phyloP scores from a whole-genome alignment of 92 coral and sea anemone species.

The Heliopora coerulea region DNA sequence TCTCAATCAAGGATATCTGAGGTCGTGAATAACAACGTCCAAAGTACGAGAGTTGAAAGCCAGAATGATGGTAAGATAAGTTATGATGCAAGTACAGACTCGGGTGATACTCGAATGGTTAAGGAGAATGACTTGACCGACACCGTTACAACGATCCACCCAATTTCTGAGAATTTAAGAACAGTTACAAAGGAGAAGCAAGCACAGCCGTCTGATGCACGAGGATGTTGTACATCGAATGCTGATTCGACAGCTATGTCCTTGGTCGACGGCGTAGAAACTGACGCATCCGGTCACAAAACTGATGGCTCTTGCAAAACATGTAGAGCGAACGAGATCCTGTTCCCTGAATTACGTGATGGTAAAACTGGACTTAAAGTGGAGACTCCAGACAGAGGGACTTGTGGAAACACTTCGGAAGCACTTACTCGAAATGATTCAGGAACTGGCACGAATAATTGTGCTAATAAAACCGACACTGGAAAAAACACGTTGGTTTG shows the following conservation, averaged over 20 bases:
- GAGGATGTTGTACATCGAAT: neutral
- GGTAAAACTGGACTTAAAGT: no score
- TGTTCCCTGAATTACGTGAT: neutral
- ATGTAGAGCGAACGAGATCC: neutral
- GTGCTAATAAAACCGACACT: no score
- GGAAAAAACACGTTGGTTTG: no score
- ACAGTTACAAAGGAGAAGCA: neutral
- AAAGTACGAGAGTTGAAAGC: neutral
- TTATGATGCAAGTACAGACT: neutral
- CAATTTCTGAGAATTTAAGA: neutral
- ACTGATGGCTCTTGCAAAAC: neutral
- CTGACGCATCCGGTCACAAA: neutral
- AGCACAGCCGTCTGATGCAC: neutral
- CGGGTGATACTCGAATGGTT: neutral
- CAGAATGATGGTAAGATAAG: neutral
- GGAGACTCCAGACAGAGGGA: no score
- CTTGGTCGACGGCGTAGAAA: conserved; percentile 8
- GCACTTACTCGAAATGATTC: no score
- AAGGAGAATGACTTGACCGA: no score
- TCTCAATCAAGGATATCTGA: neutral
- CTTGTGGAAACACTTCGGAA: no score
- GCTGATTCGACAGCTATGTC: no score
- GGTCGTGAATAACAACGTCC: neutral
- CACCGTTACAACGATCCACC: no score
- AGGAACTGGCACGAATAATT: no score